Base-by-base conservation (phyloP, 2,797 vertebrate species). In the Percopsis omiscomaycus region DNA sequence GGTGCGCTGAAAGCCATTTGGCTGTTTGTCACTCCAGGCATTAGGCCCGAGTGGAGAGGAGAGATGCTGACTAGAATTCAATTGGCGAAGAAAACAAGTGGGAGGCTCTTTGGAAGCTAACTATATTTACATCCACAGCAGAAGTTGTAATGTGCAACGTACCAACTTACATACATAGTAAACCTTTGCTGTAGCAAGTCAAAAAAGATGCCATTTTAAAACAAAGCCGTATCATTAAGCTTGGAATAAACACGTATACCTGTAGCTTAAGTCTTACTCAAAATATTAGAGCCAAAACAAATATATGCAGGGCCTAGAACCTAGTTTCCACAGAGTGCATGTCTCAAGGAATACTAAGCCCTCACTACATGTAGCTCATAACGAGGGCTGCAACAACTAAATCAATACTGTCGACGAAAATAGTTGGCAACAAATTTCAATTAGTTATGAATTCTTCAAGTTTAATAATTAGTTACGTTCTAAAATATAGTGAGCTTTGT, bases 1-100 rank as follows among this genome's bases (percentile, higher is more conserved):
- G 92, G 94, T 91, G 92, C 88, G 91, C 90, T 94, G 93, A 96
- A 95, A 97, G 94, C 95, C 95, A 95, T 95, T 96, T 94, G 94
- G 94, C 87, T 89, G 89, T 90, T 93, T 88, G 89, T 91, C 92
- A 92, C 95, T 93, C 89, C 92, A 93, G 88, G 93, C 94, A 94
- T 94, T 93, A 94, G 94, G 54, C 55, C 74, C 60, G 83, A 94
- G 92, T 91, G 91, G 90, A 94, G 94, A 82, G 93, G 92, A 69
- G 91, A 87, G 72, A 55, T 85, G 77, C 92, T 94, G 94, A 96
- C 92, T 94, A 96, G 94, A 90, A 94, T 94, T 95, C 92, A 95
- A 94, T 94, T 91, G 92, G 84, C 83, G 85, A 79, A 88, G 85
- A 92, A 90, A 88, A 89, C 89, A 89, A 91, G 86, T 87, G 85